phyloP scores from a whole-genome alignment of 2,888 invertebrate species.

The Philonicus albiceps region DNA sequence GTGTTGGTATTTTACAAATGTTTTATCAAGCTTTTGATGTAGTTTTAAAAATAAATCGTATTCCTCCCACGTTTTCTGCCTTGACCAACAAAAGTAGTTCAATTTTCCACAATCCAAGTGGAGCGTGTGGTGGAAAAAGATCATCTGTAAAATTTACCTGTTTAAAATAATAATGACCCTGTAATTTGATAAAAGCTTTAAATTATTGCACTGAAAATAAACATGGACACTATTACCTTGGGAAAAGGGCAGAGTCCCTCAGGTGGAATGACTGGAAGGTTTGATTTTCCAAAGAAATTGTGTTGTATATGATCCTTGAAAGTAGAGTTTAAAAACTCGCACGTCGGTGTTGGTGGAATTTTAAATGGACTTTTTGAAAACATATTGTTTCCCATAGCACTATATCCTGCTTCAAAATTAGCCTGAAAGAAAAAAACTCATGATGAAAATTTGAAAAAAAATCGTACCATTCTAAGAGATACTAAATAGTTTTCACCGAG shows the following conservation, averaged over 20 bases:
- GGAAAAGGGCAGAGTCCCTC: not conserved
- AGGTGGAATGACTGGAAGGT: not conserved
- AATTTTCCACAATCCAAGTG: not conserved
- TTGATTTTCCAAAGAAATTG: not conserved
- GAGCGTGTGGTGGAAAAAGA: not conserved
- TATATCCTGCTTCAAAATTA: not conserved
- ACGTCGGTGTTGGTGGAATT: not conserved
- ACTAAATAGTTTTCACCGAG: not conserved
- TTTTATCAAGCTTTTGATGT: too few species aligned
- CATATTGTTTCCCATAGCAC: not conserved
- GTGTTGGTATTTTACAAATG: too few species aligned
- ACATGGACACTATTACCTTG: not conserved
- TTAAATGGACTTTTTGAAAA: not conserved
- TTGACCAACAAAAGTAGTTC: not conserved
- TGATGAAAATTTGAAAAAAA: not conserved
- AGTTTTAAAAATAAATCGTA: too few species aligned
- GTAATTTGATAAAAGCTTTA: not conserved
- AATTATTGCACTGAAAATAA: not conserved
- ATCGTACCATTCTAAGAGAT: not conserved
- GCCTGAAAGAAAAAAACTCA: not conserved
- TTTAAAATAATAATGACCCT: not conserved
- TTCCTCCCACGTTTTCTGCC: too few species aligned
- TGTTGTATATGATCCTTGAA: not conserved
- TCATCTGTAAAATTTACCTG: not conserved
- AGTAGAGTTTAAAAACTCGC: not conserved